Percentiles rank a stretch among this genome's conserved stretches.
Evolutionary conservation across 2,113 vertebrate genomes (phyloP).

Genomic region (Rhineura floridana): DNA sequence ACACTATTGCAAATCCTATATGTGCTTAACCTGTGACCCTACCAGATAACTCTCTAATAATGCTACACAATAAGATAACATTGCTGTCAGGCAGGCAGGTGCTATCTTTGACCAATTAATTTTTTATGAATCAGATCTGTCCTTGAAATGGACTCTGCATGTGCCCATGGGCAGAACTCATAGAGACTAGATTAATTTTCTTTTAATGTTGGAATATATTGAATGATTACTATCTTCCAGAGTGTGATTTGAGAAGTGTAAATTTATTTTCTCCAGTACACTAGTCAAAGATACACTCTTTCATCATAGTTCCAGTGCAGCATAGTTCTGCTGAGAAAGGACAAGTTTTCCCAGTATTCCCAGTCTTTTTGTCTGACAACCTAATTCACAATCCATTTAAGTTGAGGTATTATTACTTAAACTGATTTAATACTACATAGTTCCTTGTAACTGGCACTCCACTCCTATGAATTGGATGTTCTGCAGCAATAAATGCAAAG

Average conservation of each 20-base stretch:
- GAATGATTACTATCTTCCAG: slow-evolving; percentile 6
- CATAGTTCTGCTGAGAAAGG: rapidly evolving
- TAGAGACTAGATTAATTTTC: background rate
- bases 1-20: background rate
- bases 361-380: background rate
- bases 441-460: slow-evolving; percentile 10
- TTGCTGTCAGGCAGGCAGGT: background rate
- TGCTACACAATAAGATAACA: rapidly evolving
- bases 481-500: background rate
- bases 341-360: background rate
- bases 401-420: background rate
- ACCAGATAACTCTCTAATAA: background rate
- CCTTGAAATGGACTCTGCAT: background rate
- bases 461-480: background rate
- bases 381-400: background rate
- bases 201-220: slow-evolving; percentile 12
- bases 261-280: background rate
- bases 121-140: background rate
- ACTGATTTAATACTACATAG: background rate
- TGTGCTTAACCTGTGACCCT: background rate
- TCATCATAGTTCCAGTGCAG: background rate
- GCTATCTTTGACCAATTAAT: background rate
- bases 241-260: background rate
- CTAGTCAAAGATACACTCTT: rapidly evolving
- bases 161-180: background rate